Base-by-base conservation (phyloP, 2,797 vertebrate species). In the Aulostomus chinensis region DNA sequence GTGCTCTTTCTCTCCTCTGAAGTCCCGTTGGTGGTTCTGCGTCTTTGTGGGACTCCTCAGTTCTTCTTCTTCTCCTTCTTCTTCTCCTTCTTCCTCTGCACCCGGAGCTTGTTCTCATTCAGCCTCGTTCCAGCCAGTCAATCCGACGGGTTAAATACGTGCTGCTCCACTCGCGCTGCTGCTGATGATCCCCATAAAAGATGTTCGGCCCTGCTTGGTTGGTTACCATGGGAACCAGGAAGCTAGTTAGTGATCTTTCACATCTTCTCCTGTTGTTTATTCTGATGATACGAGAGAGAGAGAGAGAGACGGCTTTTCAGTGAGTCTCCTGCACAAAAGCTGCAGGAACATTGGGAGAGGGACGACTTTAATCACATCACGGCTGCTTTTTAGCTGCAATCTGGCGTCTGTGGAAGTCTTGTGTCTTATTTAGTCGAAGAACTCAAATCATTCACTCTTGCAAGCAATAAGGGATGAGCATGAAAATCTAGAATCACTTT, bases 191-290 rank as follows among this genome's bases (percentile, higher is more conserved):
- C 50, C 22, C 28, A 53, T 34, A 29, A 63, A 58, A 74, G 60
- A 58, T 22, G 22, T 11, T 42, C 9, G 24, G 24, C 59, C 49
- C 9, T 18, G 58, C 46, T 68, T 70, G 57, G 60, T 57, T n/a
- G 32, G 78, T 79, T 63, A 43, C 53, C 59, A 58, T 50, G 73
- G 75, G 26, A 79, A 79, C 70, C 73, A 59, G 75, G 70, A 81
- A 68, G 73, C 78, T 73, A 73, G 73, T 81, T 75, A 70, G 70
- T 54, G 61, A 66, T 64, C 62, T 77, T 79, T 79, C 73, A 73
- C 68, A 48, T 73, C 25, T 45, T 54, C 26, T 42, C 40, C 38
- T 48, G 46, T 41, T 57, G 49, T 67, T 68, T 42, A 33, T 43
- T 28, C 16, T 25, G 24, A 7, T 25, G 2, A 7, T 26, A n/a